These are phyloP conservation scores for Euborellia annulipes DNA, from an alignment of 1,140 invertebrate genomes.

Conservation along the genomic window DNA sequence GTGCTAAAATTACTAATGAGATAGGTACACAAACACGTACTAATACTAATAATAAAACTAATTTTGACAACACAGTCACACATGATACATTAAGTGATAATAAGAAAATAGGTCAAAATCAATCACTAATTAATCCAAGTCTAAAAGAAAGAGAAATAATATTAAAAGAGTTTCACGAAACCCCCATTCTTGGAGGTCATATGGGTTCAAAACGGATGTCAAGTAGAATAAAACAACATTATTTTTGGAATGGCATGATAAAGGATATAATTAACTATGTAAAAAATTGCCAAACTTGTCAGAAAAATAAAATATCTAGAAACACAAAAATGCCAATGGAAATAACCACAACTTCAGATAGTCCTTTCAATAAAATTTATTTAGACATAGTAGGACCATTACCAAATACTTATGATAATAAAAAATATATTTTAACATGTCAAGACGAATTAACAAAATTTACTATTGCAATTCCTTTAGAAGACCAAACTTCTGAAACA, in stretches of 20 bases:
- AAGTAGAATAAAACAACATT: constrained; percentile 2
- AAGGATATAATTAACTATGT: constrained; percentile 5
- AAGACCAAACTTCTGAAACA: constrained; percentile 16
- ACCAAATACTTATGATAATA: constrained; percentile 13
- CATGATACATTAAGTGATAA: too few species aligned
- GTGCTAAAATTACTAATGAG: too few species aligned
- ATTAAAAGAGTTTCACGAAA: constrained; percentile 1
- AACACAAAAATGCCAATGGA: constrained; percentile 1
- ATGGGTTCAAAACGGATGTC: neutral
- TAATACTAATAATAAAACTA: too few species aligned
- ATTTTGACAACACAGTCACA: too few species aligned
- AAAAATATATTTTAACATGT: constrained; percentile 21
- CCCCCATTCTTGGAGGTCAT: constrained; percentile 3
- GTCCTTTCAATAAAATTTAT: constrained; percentile 11
- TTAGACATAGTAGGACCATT: constrained; percentile 22
- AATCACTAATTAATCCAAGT: neutral
- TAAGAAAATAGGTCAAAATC: too few species aligned
- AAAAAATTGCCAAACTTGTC: constrained; percentile 5
- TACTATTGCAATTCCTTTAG: constrained; percentile 11
- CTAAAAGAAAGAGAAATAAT: neutral
- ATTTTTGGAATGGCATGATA: constrained; percentile 2
- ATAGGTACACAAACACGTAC: too few species aligned
- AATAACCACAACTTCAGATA: constrained; percentile 14
- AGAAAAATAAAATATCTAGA: constrained; percentile 5
- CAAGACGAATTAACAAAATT: constrained; percentile 22